These are phyloP conservation scores for Cryptotermes secundus DNA, from an alignment of 1,140 invertebrate species.

Conservation along the genomic window DNA sequence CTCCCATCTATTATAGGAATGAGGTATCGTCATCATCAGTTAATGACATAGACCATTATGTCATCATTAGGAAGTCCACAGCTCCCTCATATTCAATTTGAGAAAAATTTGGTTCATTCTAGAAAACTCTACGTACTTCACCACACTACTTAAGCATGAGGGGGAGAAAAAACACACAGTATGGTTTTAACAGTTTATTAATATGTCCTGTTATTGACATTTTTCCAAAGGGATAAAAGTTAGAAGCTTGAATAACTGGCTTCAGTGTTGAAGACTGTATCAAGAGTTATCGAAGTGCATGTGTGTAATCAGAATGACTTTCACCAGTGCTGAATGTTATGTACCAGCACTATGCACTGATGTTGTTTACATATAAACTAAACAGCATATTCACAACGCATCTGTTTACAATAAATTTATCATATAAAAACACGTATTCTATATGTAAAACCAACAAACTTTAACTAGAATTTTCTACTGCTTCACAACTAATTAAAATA, in stretches of 20 bases:
- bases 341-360: not conserved
- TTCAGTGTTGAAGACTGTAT: not conserved
- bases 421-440: not conserved
- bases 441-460: too few species aligned
- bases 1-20: too few species aligned
- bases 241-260: not conserved
- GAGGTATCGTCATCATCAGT: too few species aligned
- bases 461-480: too few species aligned
- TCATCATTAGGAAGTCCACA: too few species aligned
- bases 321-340: not conserved
- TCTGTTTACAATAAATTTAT: not conserved
- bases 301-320: not conserved
- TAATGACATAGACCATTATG: too few species aligned
- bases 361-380: not conserved
- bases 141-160: too few species aligned
- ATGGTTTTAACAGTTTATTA: not conserved
- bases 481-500: not conserved
- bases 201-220: too few species aligned
- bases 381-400: not conserved
- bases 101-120: too few species aligned
- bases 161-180: too few species aligned
- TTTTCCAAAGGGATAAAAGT: not conserved
- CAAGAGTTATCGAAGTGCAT: not conserved
- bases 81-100: too few species aligned
- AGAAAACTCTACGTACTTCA: too few species aligned